Percentiles rank a stretch among this genome's conserved stretches.
Evolutionary conservation across 2,113 vertebrate genomes (phyloP).

Genomic region (Leuciscus idus): DNA sequence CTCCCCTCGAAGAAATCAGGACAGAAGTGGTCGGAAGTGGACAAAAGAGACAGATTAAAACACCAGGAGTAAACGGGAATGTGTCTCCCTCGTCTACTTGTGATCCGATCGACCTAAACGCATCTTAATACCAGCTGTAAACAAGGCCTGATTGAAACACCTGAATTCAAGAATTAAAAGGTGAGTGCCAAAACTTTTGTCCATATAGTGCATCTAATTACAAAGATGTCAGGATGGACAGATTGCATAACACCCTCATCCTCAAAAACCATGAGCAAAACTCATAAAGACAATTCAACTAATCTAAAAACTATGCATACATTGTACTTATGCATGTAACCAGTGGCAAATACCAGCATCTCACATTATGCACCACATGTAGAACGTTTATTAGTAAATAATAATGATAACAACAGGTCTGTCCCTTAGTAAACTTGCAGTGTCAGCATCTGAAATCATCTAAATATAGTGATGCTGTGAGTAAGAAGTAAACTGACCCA

Average conservation of each 20-base stretch:
- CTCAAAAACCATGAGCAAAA: neutral
- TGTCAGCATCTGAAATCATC: neutral
- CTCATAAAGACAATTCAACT: neutral
- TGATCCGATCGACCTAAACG: too few relatives aligned
- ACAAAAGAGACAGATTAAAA: too few relatives aligned
- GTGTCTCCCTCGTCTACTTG: too few relatives aligned
- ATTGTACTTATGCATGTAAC: neutral
- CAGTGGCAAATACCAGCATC: neutral
- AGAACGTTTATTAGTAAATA: neutral
- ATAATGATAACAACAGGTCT: neutral
- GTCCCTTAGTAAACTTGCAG: neutral
- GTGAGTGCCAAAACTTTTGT: too few relatives aligned
- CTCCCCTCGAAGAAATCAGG: too few relatives aligned
- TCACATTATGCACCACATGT: neutral
- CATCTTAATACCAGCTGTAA: too few relatives aligned
- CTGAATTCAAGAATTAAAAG: too few relatives aligned
- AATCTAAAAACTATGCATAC: neutral
- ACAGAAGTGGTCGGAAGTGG: too few relatives aligned
- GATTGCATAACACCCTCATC: neutral
- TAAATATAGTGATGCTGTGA: neutral
- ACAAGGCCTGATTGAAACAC: too few relatives aligned
- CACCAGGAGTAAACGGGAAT: too few relatives aligned
- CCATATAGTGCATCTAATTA: neutral
- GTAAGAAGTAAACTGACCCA: neutral
- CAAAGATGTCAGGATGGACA: neutral